Percentiles rank a stretch among this genome's conserved stretches.
Evolutionary conservation across 2,888 invertebrate species (phyloP).

Genomic region (Macrophya annulata): DNA sequence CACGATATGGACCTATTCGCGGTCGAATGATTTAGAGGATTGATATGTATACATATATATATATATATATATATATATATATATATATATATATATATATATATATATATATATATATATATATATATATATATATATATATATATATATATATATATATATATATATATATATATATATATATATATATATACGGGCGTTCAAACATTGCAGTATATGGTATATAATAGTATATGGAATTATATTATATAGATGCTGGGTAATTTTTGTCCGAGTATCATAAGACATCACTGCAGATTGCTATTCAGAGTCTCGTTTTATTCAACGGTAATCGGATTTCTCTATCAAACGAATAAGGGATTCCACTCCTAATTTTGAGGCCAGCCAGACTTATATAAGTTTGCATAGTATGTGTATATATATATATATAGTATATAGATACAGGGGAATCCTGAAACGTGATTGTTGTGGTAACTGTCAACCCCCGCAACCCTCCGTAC

Average conservation of each 20-base stretch:
- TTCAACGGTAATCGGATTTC: conserved; percentile 1
- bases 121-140: no score
- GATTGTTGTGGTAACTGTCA: conserved; percentile 34
- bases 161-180: no score
- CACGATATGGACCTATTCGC: background rate
- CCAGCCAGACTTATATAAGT: no score
- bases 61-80: no score
- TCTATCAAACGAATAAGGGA: background rate
- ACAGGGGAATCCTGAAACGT: conserved; percentile 11
- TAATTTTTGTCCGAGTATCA: background rate
- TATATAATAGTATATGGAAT: background rate
- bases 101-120: no score
- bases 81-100: no score
- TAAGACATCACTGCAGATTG: background rate
- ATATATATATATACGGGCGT: conserved; percentile 21
- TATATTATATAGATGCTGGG: background rate
- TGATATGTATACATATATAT: no score
- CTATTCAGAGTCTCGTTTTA: conserved; percentile 9
- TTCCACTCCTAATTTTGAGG: conserved; percentile 1
- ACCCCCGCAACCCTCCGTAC: background rate
- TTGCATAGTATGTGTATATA: no score
- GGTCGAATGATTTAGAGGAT: conserved; percentile 6
- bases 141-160: no score
- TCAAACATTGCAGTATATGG: background rate
- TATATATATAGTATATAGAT: no score